Base-by-base conservation (phyloP, 1,140 invertebrate species). In the Aphelenchoides fujianensis region DNA sequence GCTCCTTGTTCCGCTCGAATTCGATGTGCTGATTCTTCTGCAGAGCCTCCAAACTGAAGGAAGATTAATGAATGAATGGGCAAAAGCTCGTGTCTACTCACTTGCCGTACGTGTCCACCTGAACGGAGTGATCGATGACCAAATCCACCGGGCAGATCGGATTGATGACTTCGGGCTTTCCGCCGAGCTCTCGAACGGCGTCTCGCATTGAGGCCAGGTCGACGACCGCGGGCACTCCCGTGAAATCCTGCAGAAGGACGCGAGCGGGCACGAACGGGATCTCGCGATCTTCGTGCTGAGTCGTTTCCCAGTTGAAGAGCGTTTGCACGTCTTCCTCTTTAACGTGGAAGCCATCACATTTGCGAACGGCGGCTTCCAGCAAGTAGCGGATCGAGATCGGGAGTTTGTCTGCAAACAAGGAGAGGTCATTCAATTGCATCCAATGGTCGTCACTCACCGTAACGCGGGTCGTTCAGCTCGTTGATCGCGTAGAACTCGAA, bases 161-260 rank as follows among this genome's bases (percentile, higher is more conserved):
- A 87, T 98, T 98, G 74, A 98, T 97, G 86, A 91, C 92, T 72
- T 94, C 88, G 1, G 94, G 92, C 88, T 97, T 88, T 1, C 92
- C 93, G 0, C 91, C 91, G 7, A 98, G 86, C 36, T 88, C 86
- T 80, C 91, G 89, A 0, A 98, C 93, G 27, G 94, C 93, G 88
- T 98, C 94, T 79, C 95, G 87, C 95, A 98, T 98, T 3, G 94
- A 93, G 36, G 96, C 96, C 88, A 98, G 95, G 86, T 98, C 96
- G 9, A 98, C 95, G 7, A 98, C 93, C 5, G 94, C 94, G 19
- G 96, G 95, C 0, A 98, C 94, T n/a, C 95, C 95, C 86, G 87
- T 88, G 72, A 88, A 88, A 75, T 88, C 94, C 88, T 98, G 95
- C 23, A 98, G 87, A 70, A 98, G 92, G 66, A 98, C 95, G 82